phyloP scores from a whole-genome alignment of 1,140 invertebrate species.

The Microplitis demolitor region DNA sequence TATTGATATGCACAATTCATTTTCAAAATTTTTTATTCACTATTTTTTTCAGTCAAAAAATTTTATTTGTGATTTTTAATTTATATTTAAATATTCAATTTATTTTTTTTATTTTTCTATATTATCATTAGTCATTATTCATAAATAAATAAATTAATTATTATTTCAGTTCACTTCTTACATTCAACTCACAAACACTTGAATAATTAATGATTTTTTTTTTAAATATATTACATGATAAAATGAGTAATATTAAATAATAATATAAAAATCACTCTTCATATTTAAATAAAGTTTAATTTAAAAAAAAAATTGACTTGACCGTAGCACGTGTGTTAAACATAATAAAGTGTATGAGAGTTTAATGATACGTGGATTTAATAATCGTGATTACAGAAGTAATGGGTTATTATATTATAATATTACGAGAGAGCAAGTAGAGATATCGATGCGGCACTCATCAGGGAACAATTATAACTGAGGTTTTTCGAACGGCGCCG shows the following conservation, averaged over 20 bases:
- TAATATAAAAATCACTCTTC: neutral
- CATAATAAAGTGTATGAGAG: neutral
- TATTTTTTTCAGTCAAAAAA: neutral
- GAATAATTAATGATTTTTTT: neutral
- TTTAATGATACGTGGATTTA: neutral
- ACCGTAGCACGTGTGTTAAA: neutral
- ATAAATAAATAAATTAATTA: no score
- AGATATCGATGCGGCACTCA: slow-evolving; percentile 34
- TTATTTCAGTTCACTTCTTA: no score
- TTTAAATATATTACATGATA: neutral
- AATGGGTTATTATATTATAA: neutral
- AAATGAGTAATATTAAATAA: neutral
- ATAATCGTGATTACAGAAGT: neutral
- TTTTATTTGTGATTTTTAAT: neutral
- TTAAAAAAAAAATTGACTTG: no score
- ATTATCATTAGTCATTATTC: no score
- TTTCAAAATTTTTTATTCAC: neutral
- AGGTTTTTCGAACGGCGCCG: slow-evolving; percentile 52
- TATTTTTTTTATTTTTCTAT: neutral
- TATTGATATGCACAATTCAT: slow-evolving; percentile 62
- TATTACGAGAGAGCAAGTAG: neutral
- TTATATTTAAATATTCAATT: neutral
- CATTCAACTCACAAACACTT: neutral
- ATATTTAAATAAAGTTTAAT: neutral
- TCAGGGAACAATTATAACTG: slow-evolving; percentile 63